These are phyloP conservation scores for Neodiprion fabricii DNA, from an alignment of 1,140 invertebrate species.

Conservation along the genomic window DNA sequence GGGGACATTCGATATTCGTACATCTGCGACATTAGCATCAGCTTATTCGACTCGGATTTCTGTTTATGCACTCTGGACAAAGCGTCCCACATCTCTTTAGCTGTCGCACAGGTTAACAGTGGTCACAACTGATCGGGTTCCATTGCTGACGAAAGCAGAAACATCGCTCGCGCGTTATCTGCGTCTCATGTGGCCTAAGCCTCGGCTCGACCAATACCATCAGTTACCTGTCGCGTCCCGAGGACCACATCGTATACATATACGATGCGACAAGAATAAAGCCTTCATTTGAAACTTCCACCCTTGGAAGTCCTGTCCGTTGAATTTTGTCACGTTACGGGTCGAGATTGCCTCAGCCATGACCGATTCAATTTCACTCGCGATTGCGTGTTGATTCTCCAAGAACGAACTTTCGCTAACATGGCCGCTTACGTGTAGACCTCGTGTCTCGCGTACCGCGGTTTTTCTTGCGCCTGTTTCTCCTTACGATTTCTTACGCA, in stretches of 20 bases:
- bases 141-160: constrained; percentile 20
- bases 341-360: constrained; percentile 24
- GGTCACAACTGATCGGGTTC: constrained; percentile 24
- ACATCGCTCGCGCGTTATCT: constrained; percentile 28
- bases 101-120: constrained; percentile 19
- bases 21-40: constrained; percentile 14
- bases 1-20: constrained; percentile 5
- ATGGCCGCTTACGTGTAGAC: constrained; percentile 11
- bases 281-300: constrained; percentile 27
- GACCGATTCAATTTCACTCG: constrained; percentile 9
- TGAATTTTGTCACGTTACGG: constrained; percentile 23
- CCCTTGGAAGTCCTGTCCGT: constrained; percentile 28
- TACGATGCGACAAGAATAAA: constrained; percentile 20
- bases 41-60: constrained; percentile 21
- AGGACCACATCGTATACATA: constrained; percentile 21
- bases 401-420: neutral
- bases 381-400: neutral
- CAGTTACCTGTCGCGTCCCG: constrained; percentile 8
- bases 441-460: neutral
- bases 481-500: neutral
- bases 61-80: constrained; percentile 15
- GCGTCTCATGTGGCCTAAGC: constrained; percentile 12
- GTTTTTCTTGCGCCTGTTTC: neutral
- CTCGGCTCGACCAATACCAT: neutral
- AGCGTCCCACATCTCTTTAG: constrained; percentile 13